phyloP scores from a whole-genome alignment of 2,888 invertebrate genomes.

The Pollenia griseotomentosa region DNA sequence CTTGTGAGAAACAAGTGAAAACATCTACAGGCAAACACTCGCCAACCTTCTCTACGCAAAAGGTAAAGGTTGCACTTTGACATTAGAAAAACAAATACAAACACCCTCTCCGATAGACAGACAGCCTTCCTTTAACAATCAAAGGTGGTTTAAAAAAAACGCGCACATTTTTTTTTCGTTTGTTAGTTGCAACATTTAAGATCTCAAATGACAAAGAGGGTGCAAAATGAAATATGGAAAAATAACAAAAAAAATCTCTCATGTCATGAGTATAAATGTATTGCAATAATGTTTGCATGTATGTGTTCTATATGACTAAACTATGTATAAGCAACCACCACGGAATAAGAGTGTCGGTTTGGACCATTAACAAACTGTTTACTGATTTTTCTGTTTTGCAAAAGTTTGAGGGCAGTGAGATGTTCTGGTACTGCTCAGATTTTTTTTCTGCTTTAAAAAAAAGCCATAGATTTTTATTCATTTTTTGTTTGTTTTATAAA shows the following conservation, averaged over 20 bases:
- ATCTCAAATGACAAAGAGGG: constrained; percentile 38
- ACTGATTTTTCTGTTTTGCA: neutral
- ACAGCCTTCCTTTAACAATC: constrained; percentile 40
- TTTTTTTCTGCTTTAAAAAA: neutral
- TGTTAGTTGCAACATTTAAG: constrained; percentile 2
- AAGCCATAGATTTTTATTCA: constrained; percentile 43
- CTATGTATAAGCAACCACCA: constrained; percentile 40
- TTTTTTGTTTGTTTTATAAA: constrained; percentile 37
- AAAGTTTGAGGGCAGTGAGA: neutral
- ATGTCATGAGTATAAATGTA: constrained; percentile 33
- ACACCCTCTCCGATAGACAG: neutral
- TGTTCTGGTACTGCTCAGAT: constrained; percentile 3
- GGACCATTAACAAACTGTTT: neutral
- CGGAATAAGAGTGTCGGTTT: neutral
- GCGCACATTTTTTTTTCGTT: constrained; percentile 9
- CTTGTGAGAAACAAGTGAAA: constrained; percentile 39
- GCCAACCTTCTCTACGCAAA: neutral
- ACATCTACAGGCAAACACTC: neutral
- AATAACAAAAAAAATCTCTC: constrained; percentile 33
- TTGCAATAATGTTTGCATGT: neutral
- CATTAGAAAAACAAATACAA: constrained; percentile 34
- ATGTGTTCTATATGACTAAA: constrained; percentile 8
- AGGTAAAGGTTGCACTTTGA: constrained; percentile 52
- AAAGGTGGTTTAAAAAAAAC: constrained; percentile 9
- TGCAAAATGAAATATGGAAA: constrained; percentile 12